These are phyloP conservation scores for Cercocebus atys DNA, from an alignment of 2,113 vertebrate genomes.

Conservation along the genomic window DNA sequence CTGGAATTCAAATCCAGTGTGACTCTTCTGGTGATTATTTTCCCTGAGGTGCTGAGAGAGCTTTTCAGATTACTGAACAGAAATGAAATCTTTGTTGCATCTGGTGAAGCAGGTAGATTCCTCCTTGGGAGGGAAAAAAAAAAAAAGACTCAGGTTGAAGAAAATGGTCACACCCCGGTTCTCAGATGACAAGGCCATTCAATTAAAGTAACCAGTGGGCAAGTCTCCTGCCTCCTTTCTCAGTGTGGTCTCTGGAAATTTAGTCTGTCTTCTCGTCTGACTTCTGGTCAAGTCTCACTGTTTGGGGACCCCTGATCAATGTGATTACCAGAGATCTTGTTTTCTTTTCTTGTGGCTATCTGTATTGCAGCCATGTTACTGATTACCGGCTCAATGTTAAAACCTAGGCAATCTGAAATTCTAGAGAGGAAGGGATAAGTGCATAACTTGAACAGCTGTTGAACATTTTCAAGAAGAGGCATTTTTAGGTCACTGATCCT, in stretches of 20 bases:
- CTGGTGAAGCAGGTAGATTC: background rate
- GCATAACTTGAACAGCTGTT: background rate
- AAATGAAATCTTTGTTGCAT: background rate
- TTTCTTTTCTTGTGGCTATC: constrained; percentile 18
- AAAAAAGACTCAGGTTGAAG: background rate
- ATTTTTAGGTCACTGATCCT: constrained; percentile 25
- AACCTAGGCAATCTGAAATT: constrained; percentile 25
- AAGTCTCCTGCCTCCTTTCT: background rate
- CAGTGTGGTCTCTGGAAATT: background rate
- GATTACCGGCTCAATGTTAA: background rate
- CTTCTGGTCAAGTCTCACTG: background rate
- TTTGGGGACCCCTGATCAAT: background rate
- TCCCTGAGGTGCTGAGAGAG: background rate
- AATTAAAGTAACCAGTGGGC: background rate
- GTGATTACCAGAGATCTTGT: background rate
- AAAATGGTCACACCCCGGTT: background rate
- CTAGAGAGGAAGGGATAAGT: background rate
- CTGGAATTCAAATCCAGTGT: background rate
- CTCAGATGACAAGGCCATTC: background rate
- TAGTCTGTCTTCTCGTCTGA: background rate
- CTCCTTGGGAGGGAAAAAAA: background rate
- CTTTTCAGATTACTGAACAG: constrained; percentile 14
- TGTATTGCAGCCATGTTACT: background rate
- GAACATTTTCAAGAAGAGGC: constrained; percentile 15
- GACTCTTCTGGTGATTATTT: background rate